phyloP scores from a whole-genome alignment of 2,888 invertebrate genomes.

The Caenorhabditis sp. region DNA sequence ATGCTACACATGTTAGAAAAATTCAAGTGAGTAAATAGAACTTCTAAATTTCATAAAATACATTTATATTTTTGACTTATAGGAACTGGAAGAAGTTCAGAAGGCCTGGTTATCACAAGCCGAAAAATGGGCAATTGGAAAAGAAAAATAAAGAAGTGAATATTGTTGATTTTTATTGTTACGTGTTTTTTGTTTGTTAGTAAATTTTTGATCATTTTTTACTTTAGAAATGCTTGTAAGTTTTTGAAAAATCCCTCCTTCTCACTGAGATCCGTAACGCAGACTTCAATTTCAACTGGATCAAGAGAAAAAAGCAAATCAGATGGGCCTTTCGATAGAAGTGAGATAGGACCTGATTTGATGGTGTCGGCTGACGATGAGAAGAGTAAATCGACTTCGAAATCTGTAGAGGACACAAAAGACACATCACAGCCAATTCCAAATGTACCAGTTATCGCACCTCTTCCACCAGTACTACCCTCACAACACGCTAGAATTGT shows the following conservation, averaged over 20 bases:
- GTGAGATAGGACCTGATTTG: not conserved
- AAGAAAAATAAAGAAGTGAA: not conserved
- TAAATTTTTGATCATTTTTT: not conserved
- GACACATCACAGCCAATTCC: not conserved
- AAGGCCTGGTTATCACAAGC: conserved; percentile 13
- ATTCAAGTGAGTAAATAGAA: not conserved
- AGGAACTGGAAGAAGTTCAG: conserved; percentile 13
- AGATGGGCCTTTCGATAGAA: not conserved
- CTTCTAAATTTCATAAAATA: not conserved
- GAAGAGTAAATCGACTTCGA: not conserved
- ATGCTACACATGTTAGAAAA: conserved; percentile 3
- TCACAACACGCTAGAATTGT: not conserved
- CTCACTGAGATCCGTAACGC: not conserved
- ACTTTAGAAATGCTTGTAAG: not conserved
- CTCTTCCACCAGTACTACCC: not conserved
- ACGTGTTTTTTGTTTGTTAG: not conserved
- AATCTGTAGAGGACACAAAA: not conserved
- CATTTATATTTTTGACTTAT: not conserved
- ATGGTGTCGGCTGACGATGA: not conserved
- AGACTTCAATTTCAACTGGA: not conserved
- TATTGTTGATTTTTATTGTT: not conserved
- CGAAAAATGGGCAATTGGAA: conserved; percentile 23
- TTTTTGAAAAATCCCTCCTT: not conserved
- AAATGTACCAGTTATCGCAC: not conserved
- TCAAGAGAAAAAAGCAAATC: not conserved